Evolutionary conservation across 2,888 invertebrate species (phyloP), one percentile per base, ranked within the genome.

Genomic region (Brachyopa scutellaris): DNA sequence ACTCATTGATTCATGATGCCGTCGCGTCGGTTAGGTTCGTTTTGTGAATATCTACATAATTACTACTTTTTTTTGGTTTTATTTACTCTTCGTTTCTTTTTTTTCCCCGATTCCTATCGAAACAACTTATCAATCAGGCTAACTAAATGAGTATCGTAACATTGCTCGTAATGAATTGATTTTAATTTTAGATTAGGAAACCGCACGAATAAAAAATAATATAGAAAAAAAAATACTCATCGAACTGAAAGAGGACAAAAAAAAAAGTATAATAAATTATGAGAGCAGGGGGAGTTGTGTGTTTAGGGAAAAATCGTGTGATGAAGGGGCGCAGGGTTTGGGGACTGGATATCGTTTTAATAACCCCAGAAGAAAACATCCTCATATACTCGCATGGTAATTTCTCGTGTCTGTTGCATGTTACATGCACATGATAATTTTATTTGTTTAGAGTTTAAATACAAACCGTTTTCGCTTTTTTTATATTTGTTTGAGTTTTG

Each of bases 111-210:
- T 77, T 72, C 59, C 47, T 19, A 70, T 53, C 70, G 76, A 70
- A 77, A 77, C 47, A 82, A 82, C 82, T 82, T 82, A 82, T 82
- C 82, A 82, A 82, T 82, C 77, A 77, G 70, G 61, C 51, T 66
- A 72, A 82, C 77, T 82, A 82, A 82, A 82, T 82, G 66, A 82
- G 66, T 76, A 82, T 76, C 64, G 66, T 78, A 66, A 62, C 57
- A 51, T 82, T 70, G 61, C 77, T 77, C 66, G 82, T 82, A 82
- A 77, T 77, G 82, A 82, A 82, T 82, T 77, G 82, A 82, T 82
- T 82, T 82, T 82, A 82, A 82, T 82, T 82, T 82, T 82, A 82
- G 82, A 82, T 82, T 82, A 82, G 64, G 72, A 77, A 77, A 72
- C 72, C 72, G 51, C 82, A 70, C 62, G 45, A 66, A 70, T 51